phyloP scores from a whole-genome alignment of 2,797 vertebrate genomes.

The Sebastes jordani region DNA sequence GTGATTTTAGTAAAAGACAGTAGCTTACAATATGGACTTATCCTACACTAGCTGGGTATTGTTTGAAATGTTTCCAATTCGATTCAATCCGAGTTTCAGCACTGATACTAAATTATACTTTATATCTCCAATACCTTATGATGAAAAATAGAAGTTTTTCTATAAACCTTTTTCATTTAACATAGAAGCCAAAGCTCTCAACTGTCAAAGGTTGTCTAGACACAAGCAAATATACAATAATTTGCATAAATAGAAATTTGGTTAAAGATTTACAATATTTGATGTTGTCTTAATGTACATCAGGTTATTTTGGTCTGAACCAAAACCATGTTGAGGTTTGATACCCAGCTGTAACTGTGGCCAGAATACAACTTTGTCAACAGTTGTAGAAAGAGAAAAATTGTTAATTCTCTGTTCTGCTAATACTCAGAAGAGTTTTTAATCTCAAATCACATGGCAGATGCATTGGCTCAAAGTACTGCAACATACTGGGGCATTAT shows the following conservation, averaged over 20 bases:
- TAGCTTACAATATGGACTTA: too few species aligned
- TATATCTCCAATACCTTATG: background rate
- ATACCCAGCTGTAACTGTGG: background rate
- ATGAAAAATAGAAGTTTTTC: background rate
- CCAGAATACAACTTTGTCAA: background rate
- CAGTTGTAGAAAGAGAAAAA: background rate
- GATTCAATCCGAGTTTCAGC: background rate
- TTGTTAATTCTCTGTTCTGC: background rate
- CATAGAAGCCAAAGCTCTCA: background rate
- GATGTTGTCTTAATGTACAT: background rate
- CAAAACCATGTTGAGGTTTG: background rate
- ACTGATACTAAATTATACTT: background rate
- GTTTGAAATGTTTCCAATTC: background rate
- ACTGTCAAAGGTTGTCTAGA: background rate
- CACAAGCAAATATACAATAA: background rate
- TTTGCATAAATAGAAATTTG: background rate
- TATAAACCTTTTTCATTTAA: background rate
- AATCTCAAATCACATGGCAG: conserved; percentile 26
- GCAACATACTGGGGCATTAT: background rate
- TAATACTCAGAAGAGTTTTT: conserved; percentile 14
- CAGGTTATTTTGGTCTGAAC: background rate
- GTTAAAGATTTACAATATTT: background rate
- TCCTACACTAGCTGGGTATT: background rate
- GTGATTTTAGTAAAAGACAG: too few species aligned
- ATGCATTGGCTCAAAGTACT: conserved; percentile 12